Conservation (phyloP, 2,888 invertebrate species). For the Psococerastis gibbosa region DNA sequence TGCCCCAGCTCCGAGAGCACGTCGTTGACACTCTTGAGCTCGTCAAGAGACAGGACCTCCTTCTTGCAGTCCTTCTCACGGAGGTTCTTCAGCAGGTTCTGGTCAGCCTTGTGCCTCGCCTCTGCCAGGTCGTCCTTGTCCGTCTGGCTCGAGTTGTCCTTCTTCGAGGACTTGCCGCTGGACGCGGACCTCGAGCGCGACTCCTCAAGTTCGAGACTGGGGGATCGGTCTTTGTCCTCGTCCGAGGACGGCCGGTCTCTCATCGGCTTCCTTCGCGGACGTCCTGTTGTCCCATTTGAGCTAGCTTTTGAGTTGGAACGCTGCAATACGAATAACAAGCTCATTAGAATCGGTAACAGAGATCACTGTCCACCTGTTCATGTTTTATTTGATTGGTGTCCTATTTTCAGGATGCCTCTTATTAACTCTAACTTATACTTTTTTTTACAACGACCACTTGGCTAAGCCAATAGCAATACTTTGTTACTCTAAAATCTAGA, state of each 20-base stretch:
- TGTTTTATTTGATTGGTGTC: no score
- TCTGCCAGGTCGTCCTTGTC: slow-evolving; percentile 22
- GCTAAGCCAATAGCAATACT: no score
- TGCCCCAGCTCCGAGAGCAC: slow-evolving; percentile 6
- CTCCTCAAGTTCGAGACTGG: slow-evolving; percentile 29
- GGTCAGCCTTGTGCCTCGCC: slow-evolving; percentile 32
- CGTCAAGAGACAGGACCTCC: slow-evolving; percentile 34
- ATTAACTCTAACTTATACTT: no score
- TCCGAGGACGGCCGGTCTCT: slow-evolving; percentile 24
- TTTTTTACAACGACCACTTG: no score
- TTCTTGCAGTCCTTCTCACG: slow-evolving; percentile 40
- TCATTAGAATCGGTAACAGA: no score
- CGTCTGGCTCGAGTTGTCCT: slow-evolving; percentile 44
- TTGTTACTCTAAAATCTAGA: no score
- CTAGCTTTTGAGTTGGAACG: slow-evolving; percentile 4
- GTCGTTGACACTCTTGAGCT: slow-evolving; percentile 21
- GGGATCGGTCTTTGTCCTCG: slow-evolving; percentile 24
- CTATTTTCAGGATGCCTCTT: no score
- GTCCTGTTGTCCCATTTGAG: slow-evolving; percentile 1
- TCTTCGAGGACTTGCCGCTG: slow-evolving; percentile 36
- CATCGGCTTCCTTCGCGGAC: slow-evolving; percentile 20
- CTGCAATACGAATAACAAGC: no score
- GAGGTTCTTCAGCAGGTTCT: slow-evolving; percentile 39
- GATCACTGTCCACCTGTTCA: no score
- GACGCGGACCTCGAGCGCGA: slow-evolving; percentile 32